phyloP scores from a whole-genome alignment of 35 echinoderm and acorn worm species.

The Apostichopus japonicus region DNA sequence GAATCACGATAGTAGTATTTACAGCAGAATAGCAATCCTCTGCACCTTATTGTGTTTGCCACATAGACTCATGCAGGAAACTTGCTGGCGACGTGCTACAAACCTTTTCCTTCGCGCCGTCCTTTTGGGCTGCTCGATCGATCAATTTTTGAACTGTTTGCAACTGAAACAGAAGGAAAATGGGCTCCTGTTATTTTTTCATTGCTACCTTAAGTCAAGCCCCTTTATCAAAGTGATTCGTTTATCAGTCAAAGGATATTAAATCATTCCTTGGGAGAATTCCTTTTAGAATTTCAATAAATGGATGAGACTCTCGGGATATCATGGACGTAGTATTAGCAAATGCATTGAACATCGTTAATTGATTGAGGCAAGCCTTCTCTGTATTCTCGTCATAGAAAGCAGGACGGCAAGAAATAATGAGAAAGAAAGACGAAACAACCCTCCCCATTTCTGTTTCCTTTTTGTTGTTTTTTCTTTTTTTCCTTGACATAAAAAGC shows the following conservation, averaged over 20 bases:
- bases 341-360: too few species aligned
- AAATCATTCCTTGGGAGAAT: conserved; percentile 13
- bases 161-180: conserved; percentile 49
- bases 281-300: neutral
- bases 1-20: too few species aligned
- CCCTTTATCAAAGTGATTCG: neutral
- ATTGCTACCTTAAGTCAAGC: conserved; percentile 3
- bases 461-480: too few species aligned
- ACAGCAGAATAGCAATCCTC: too few species aligned
- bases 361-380: too few species aligned
- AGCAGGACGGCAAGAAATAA: too few species aligned
- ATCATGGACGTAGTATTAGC: too few species aligned
- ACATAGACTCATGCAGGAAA: neutral
- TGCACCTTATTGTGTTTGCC: neutral
- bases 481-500: too few species aligned
- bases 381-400: too few species aligned
- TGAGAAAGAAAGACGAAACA: too few species aligned
- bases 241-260: neutral
- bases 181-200: neutral
- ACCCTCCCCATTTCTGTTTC: too few species aligned
- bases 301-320: too few species aligned
- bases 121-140: conserved; percentile 47
- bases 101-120: conserved; percentile 31
- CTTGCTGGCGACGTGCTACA: neutral
- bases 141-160: conserved; percentile 41